Conservation (phyloP, 2,113 vertebrate species). For the Cephalopholis sonnerati region DNA sequence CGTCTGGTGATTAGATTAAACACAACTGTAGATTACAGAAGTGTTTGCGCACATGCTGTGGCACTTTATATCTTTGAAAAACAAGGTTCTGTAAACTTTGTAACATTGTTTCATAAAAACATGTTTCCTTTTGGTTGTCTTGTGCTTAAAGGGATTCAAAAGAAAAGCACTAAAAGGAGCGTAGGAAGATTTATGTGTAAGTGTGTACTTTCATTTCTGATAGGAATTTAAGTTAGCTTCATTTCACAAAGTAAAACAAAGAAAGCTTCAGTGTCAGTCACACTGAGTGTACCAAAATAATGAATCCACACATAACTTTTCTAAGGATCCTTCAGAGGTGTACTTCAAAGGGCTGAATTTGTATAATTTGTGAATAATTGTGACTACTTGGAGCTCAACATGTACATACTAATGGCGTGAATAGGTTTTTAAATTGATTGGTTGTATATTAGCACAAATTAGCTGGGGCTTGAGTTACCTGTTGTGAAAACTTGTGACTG, state of each 20-base stretch:
- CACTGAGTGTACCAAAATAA: conserved; percentile 18
- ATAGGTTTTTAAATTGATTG: conserved; percentile 41
- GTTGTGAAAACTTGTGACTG: conserved; percentile 30
- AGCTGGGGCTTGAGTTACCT: conserved; percentile 15
- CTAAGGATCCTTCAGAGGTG: conserved; percentile 29
- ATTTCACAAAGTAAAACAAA: conserved; percentile 36
- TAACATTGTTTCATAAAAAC: background rate
- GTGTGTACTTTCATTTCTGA: conserved; percentile 13
- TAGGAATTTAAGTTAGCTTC: conserved; percentile 29
- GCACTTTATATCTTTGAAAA: conserved; percentile 54
- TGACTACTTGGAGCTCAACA: conserved; percentile 34
- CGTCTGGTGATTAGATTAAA: conserved; percentile 36
- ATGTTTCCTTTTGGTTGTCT: background rate
- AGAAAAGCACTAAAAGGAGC: conserved; percentile 9
- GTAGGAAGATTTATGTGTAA: background rate
- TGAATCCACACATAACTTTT: conserved; percentile 25
- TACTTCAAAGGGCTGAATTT: conserved; percentile 73
- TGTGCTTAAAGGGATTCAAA: conserved; percentile 19
- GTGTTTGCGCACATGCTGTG: conserved; percentile 37
- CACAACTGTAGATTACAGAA: conserved; percentile 15
- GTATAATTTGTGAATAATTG: conserved; percentile 75
- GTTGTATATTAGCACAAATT: conserved; percentile 54
- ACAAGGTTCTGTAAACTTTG: conserved; percentile 15
- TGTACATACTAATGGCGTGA: conserved; percentile 72
- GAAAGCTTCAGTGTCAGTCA: conserved; percentile 7